Evolutionary conservation across 2,797 vertebrate genomes (phyloP).

Genomic region (Cheirogaleus major): DNA sequence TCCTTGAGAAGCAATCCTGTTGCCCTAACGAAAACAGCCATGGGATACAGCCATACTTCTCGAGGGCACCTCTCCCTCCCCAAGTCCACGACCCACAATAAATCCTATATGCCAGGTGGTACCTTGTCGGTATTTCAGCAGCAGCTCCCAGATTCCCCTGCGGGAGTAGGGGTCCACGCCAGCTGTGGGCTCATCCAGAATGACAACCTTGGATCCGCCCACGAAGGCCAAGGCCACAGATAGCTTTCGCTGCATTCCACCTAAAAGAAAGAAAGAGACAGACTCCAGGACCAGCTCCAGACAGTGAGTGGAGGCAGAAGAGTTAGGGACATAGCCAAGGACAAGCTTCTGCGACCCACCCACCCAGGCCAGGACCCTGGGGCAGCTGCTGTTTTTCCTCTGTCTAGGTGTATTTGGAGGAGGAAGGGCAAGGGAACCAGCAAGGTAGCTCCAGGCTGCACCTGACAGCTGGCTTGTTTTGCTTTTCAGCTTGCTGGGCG

Average conservation of each 20-base stretch:
- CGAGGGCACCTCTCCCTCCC: neutral
- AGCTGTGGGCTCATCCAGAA: slow-evolving; percentile 98
- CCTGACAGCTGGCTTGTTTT: slow-evolving; percentile 95
- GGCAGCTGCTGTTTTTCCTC: neutral
- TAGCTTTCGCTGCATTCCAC: slow-evolving; percentile 98
- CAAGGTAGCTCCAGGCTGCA: slow-evolving; percentile 75
- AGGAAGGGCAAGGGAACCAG: accelerated
- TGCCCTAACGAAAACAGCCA: neutral
- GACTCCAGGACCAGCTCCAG: neutral
- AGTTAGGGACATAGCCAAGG: neutral
- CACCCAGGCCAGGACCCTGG: neutral
- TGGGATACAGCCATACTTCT: neutral
- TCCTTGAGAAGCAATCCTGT: neutral
- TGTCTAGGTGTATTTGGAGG: neutral
- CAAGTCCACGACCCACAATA: neutral
- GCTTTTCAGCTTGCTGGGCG: slow-evolving; percentile 92
- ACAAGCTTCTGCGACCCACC: neutral
- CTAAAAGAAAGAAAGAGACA: slow-evolving; percentile 81
- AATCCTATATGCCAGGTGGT: too few relatives aligned
- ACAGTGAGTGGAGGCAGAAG: neutral
- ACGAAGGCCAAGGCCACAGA: slow-evolving; percentile 98
- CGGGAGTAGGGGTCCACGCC: slow-evolving; percentile 98
- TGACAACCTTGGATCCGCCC: slow-evolving; percentile 98
- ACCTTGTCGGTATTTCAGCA: slow-evolving; percentile 98
- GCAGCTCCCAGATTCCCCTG: slow-evolving; percentile 97